phyloP scores from a whole-genome alignment of 2,797 vertebrate species.

The Aldrovandia affinis region DNA sequence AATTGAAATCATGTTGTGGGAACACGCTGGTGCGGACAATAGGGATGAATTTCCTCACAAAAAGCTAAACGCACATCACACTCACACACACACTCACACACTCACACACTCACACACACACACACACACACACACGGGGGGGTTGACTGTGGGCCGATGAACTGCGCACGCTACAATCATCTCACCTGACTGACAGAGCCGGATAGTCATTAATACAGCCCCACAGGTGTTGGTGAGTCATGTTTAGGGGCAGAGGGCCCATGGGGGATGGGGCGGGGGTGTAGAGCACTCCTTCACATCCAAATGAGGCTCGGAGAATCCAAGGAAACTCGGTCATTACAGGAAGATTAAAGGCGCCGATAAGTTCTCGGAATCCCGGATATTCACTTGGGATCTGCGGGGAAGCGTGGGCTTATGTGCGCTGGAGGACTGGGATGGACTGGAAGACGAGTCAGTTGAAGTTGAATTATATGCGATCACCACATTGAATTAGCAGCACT shows the following conservation, averaged over 20 bases:
- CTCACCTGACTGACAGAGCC: background rate
- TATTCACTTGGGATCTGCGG: background rate
- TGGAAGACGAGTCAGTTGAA: background rate
- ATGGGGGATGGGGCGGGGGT: background rate
- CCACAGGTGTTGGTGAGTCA: background rate
- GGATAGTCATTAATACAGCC: background rate
- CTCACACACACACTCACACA: background rate
- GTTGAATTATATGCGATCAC: background rate
- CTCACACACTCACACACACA: background rate
- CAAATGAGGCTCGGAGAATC: background rate
- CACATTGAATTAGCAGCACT: background rate
- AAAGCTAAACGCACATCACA: background rate
- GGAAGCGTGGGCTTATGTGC: background rate
- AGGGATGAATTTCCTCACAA: background rate
- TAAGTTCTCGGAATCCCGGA: background rate
- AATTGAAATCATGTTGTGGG: too few relatives aligned
- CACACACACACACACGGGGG: background rate
- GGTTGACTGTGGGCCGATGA: background rate
- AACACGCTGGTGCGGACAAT: too few relatives aligned
- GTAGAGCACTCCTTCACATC: background rate
- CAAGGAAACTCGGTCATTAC: background rate
- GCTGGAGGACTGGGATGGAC: background rate
- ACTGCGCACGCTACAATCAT: background rate
- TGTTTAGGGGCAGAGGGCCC: background rate
- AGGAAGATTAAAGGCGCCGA: background rate